Evolutionary conservation across 2,888 invertebrate species (phyloP), one percentile per base, ranked within the genome.

Genomic region (Dasypolia templi): DNA sequence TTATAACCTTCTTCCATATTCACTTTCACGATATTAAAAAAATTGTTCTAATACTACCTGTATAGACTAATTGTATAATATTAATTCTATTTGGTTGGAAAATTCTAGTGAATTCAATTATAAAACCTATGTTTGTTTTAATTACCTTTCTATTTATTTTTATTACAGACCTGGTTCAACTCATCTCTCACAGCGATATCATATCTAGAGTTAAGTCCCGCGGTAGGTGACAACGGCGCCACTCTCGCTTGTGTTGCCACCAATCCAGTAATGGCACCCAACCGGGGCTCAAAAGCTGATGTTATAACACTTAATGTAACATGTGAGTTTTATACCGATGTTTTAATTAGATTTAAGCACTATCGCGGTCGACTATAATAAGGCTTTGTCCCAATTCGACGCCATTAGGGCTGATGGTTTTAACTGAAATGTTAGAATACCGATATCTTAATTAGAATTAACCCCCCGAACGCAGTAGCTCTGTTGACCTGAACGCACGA

Each of bases 221-320:
- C 92, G 5, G 93, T 94, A 44, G 88, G 84, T 26, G 95, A 96
- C 88, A 92, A 96, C 83, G 94, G 94, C 2, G 95, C 94, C 12
- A 95, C 96, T 3, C 91, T 96, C 35, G 95, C 96, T 26, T 96
- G 96, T 83, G 92, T 96, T 58, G 96, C 96, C 32, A 95, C 95
- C 58, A 96, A 96, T 88, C 91, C 94, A 9, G 93, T 92, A 9
- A 94, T 96, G 94, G 95, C 94, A 42, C 94, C 95, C 42, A 94
- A 91, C 61, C 89, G 94, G 62, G 95, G 95, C 70, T 95, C 95
- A 67, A 96, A 95, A 71, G 94, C 95, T 66, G 95, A 96, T 84
- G 93, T 95, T 81, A 93, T 96, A 77, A 94, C 93, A 17, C 92
- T 96, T 59, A 96, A 96, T 87, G 95, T 96, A 79, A 96, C 96